Evolutionary conservation across 2,797 vertebrate genomes (phyloP).

Genomic region (Typhlichthys subterraneus): DNA sequence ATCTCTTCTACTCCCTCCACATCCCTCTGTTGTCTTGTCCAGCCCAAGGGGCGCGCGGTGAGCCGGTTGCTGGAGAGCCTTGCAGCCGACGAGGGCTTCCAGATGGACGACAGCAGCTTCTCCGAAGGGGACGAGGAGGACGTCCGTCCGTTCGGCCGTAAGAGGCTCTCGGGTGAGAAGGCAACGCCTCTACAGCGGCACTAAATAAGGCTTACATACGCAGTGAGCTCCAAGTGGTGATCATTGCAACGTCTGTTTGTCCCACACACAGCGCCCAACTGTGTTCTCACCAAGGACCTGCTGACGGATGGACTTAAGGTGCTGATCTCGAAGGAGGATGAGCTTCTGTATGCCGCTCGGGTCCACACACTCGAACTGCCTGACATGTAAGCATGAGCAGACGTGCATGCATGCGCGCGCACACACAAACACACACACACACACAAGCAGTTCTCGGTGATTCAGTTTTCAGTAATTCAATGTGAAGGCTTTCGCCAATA

Average conservation of each 20-base stretch:
- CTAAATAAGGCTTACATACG: not conserved
- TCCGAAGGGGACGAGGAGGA: constrained; percentile 92
- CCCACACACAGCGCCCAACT: constrained; percentile 84
- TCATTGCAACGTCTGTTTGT: constrained; percentile 3
- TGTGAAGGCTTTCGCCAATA: constrained; percentile 3
- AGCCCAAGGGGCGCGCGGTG: constrained; percentile 90
- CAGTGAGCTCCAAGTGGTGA: not conserved
- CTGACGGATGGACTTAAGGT: constrained; percentile 91
- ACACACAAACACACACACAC: constrained; percentile 11
- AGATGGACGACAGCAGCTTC: constrained; percentile 95
- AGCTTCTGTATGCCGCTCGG: constrained; percentile 92
- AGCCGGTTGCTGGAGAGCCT: constrained; percentile 96
- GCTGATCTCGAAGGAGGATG: constrained; percentile 96
- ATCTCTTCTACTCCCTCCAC: constrained; percentile 25
- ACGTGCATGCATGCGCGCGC: not conserved
- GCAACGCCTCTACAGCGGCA: too few species aligned
- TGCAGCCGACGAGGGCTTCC: constrained; percentile 94
- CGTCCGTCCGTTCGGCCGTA: constrained; percentile 71
- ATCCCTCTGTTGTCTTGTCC: constrained; percentile 27
- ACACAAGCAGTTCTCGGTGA: not conserved
- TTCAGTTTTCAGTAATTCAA: not conserved
- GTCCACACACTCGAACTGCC: constrained; percentile 89
- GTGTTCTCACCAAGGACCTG: constrained; percentile 92
- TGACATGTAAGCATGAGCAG: constrained; percentile 85
- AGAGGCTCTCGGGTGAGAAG: constrained; percentile 80